phyloP scores from a whole-genome alignment of 2,888 invertebrate genomes.

The Oithona nana region DNA sequence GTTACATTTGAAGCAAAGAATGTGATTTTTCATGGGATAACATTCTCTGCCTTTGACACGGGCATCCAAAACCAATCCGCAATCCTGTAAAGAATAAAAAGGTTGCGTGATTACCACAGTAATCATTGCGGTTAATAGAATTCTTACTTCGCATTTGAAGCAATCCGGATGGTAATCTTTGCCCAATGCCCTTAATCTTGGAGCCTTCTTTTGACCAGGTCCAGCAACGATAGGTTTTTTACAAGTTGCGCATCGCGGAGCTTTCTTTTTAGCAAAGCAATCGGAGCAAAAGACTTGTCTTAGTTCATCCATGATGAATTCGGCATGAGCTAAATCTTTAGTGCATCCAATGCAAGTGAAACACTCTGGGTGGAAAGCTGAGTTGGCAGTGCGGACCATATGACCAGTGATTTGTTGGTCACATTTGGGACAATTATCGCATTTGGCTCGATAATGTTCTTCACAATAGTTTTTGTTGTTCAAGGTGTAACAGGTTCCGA shows the following conservation, averaged over 20 bases:
- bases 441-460: conserved; percentile 1
- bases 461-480: conserved; percentile 7
- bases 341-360: conserved; percentile 4
- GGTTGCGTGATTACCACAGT: neutral
- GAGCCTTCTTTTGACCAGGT: conserved; percentile 5
- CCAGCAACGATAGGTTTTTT: conserved; percentile 6
- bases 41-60: conserved; percentile 1
- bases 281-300: conserved; percentile 3
- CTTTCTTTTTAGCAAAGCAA: neutral
- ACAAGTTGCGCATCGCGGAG: conserved; percentile 10
- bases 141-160: conserved; percentile 15
- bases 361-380: conserved; percentile 3
- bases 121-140: neutral
- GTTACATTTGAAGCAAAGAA: conserved; percentile 12
- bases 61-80: conserved; percentile 9
- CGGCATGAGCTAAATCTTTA: neutral
- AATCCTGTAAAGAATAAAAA: neutral
- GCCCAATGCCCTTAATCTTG: conserved; percentile 5
- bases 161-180: conserved; percentile 16
- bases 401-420: neutral
- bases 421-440: conserved; percentile 9
- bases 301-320: conserved; percentile 8
- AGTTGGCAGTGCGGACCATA: neutral
- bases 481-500: conserved; percentile 7
- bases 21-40: conserved; percentile 9